Evolutionary conservation across 2,888 invertebrate species (phyloP), one percentile per base, ranked within the genome.

Genomic region (Urechis unicinctus): DNA sequence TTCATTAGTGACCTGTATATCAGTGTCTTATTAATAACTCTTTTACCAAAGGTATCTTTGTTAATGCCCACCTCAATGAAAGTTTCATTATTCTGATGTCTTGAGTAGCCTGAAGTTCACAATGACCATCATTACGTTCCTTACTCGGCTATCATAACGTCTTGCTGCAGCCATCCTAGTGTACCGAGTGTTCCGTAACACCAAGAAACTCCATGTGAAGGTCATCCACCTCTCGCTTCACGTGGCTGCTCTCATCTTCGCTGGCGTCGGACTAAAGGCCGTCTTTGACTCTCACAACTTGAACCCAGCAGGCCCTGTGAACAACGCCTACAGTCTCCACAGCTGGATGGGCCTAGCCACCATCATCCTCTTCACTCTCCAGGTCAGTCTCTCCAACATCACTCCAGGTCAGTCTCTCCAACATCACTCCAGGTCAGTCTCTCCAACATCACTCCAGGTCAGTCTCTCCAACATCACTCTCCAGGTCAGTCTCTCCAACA

Each of bases 281-380:
- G 91, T 85, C 2, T 91, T 90, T 72, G 88, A 89, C 75, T 87
- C 85, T 51, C 91, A 92, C 76, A 88, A 80, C 59, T 64, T 75
- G 49, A 30, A 25, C 28, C 53, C 55, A 4, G 53, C 66, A 56
- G 50, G 62, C 1, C 70, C 72, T 0, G 65, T 66, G 4, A 84
- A 87, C 9, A 89, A 78, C 66, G 53, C 78, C 55, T 78, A 78
- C 67, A 69, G 68, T 9, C 74, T 91, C 50, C 91, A 91, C 77
- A 88, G 88, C 57, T 91, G 90, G 90, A 71, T 91, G 52, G 91
- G 91, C 5, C 72, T 89, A 22, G 78, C 82, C n/a, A 84, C 86
- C 17, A 84, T 89, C 9, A 82, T 87, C 56, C 75, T 90, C 62
- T 91, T 88, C 75, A 79, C 83, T 31, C 77, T 83, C 53, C 89